Evolutionary conservation across 1,140 invertebrate species (phyloP), one percentile per base, ranked within the genome.

Genomic region (Drosophila lacertosa): DNA sequence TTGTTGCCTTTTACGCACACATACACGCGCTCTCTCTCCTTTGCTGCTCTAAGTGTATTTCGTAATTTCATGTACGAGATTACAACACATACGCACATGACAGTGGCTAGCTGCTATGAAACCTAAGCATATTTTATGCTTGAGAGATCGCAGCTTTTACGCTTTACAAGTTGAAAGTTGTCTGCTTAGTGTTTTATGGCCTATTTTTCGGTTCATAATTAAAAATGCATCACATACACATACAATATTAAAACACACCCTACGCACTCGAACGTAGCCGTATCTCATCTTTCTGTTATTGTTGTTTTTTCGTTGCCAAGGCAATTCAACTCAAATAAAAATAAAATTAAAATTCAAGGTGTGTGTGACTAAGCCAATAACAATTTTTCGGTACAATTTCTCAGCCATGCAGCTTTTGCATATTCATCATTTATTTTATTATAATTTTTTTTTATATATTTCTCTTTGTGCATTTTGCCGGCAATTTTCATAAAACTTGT

Each of bases 301-400:
- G 54, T 58, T 74, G 20, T 24, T 18, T 44, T 73, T 69, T 65
- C 45, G 81, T 84, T 88, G 77, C 77, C 81, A 84, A 47, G 77
- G 73, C 69, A 86, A 84, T 74, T 58, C 35, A 11, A 57, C 51
- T 45, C 32, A 62, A 75, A 80, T 42, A 76, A 33, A 33, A 9
- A 37, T 13, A 35, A 24, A 63, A 40, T 29, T 7, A 68, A 33
- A 58, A 55, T 83, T 81, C 82, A 84, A 84, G 81, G 81, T 84
- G 73, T 84, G 76, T 76, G 77, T 84, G 81, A 84, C 80, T 84
- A 84, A 84, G 81, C 64, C 57, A 51, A 62, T 57, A 84, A 77
- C 37, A 77, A 86, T 86, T 74, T 84, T 68, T 60, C 62, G 67
- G 42, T 80, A 39, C 37, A 57, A 74, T 73, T 77, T 78, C 51